These are phyloP conservation scores for Camponotus floridanus DNA, from an alignment of 1,140 invertebrate genomes.

Conservation along the genomic window DNA sequence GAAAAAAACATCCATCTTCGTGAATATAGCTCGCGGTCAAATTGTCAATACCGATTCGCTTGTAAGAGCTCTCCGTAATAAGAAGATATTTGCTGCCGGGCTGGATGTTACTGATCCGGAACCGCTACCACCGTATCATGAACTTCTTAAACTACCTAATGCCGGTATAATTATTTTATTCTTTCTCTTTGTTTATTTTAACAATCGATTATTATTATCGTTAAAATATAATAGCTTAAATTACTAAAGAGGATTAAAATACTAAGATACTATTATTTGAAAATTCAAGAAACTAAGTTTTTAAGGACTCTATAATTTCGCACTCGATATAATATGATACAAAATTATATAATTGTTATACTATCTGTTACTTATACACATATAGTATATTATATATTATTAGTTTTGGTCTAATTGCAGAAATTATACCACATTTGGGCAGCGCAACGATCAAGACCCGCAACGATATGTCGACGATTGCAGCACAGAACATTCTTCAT, in stretches of 20 bases:
- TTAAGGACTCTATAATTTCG: too few relatives aligned
- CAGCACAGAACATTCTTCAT: constrained; percentile 93
- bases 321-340: too few relatives aligned
- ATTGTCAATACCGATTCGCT: constrained; percentile 92
- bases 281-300: too few relatives aligned
- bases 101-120: constrained; percentile 97
- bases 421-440: constrained; percentile 94
- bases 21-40: constrained; percentile 93
- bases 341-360: neutral
- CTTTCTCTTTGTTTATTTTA: neutral
- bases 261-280: too few relatives aligned
- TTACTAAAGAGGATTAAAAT: too few relatives aligned
- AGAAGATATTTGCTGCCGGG: constrained; percentile 93
- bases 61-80: constrained; percentile 90
- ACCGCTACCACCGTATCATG: constrained; percentile 92
- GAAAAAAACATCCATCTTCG: constrained; percentile 92
- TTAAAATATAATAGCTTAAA: too few relatives aligned
- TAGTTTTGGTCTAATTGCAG: constrained; percentile 85
- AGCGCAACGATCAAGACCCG: constrained; percentile 93
- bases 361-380: constrained; percentile 20
- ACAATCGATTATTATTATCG: neutral
- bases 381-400: constrained; percentile 45
- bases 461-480: constrained; percentile 91
- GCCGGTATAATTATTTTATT: constrained; percentile 84
- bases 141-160: constrained; percentile 92